Base-by-base conservation (phyloP, 2,113 vertebrate species). In the Turnix velox region DNA sequence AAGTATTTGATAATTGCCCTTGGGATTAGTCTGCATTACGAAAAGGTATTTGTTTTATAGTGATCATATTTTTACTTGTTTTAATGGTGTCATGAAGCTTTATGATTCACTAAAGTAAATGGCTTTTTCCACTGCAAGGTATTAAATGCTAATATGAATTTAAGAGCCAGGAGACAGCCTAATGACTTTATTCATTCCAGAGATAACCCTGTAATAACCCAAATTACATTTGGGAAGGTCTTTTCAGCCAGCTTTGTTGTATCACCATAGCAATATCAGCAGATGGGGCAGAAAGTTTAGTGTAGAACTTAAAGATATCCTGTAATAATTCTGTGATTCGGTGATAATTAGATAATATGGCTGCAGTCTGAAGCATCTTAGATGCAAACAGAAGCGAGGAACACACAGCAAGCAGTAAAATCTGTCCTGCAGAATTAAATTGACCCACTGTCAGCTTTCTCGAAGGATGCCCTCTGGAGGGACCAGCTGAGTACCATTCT, bases 1-100 rank as follows among this genome's bases (percentile, higher is more conserved):
- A 98, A 98, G 87, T 99, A 99, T 92, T 95, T 99, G 96, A 99
- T 99, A 87, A 98, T 99, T 93, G 99, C 99, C 76, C 98, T 99
- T 46, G 99, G 99, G 65, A 97, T 99, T 75, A 98, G 98, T 94
- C 97, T 99, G 65, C 98, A 99, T 88, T 99, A 98, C 79, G 98
- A 99, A 84, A 99, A 98, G 99, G 99, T 99, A 98, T 88, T 87
- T 39, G 71, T 83, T 90, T 95, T 52, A 71, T 83, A 77, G 7
- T 51, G 57, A 48, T 52, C 10, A 24, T 59, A 7, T 80, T 85
- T 73, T 76, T 68, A 61, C 10, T 68, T 20, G 25, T 87, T 81
- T 69, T 88, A 82, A 40, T 75, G 80, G n/a, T 18, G 73, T 54
- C 25, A 31, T 0, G 0, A 65, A 43, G 33, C 31, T 31, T 68